A percentile compares a stretch with the other conserved stretches of the same genome.
Conservation (phyloP, 2,888 invertebrate genomes). For the Philaethria dido region DNA sequence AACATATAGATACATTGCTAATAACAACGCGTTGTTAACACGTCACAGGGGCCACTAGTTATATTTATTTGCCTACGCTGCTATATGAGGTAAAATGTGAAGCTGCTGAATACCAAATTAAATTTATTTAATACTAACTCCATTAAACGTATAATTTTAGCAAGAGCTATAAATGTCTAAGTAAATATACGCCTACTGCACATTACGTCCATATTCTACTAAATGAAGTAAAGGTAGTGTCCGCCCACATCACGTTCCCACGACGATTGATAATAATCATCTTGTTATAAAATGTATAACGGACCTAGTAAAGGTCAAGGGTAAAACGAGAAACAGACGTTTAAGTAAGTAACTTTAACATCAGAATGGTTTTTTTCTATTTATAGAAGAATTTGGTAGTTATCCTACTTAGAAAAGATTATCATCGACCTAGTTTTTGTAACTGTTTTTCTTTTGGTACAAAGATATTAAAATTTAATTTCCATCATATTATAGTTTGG, state of each 20-base stretch:
- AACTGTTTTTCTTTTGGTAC: constrained; percentile 2
- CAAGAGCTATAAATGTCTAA: constrained; percentile 12
- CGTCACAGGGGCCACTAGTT: too few species aligned
- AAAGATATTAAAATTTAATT: too few species aligned
- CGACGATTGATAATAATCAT: constrained; percentile 39
- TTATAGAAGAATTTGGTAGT: not conserved
- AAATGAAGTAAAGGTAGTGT: constrained; percentile 25
- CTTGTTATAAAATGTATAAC: constrained; percentile 38
- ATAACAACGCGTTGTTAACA: too few species aligned
- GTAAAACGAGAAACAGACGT: constrained; percentile 7
- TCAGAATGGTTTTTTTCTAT: constrained; percentile 2
- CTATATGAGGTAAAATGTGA: too few species aligned
- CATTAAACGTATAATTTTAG: constrained; percentile 1
- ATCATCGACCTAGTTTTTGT: not conserved
- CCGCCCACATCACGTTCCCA: constrained; percentile 44
- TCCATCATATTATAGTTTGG: too few species aligned
- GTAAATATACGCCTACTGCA: constrained; percentile 23
- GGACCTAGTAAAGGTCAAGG: constrained; percentile 40
- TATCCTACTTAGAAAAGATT: not conserved
- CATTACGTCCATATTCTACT: constrained; percentile 15
- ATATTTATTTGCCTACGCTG: too few species aligned
- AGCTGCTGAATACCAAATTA: too few species aligned
- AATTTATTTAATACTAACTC: not conserved
- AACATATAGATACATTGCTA: too few species aligned
- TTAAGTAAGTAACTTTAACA: too few species aligned